Evolutionary conservation across 1,140 invertebrate genomes (phyloP).

Genomic region (Drosophila persimilis): DNA sequence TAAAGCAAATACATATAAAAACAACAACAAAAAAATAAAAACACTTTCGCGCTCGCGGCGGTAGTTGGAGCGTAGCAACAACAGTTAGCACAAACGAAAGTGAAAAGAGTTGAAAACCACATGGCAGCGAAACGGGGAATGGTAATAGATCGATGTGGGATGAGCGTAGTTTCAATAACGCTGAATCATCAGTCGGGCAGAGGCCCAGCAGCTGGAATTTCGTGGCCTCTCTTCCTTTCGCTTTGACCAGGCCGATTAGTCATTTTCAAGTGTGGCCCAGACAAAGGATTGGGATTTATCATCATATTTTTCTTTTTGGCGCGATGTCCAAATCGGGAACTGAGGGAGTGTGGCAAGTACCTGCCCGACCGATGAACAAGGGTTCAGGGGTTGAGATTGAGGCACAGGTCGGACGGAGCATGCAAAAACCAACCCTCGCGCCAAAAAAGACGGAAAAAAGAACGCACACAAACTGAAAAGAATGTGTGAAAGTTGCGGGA

Average conservation of each 20-base stretch:
- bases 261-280: slow-evolving; percentile 37
- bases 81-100: slow-evolving; percentile 55
- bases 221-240: slow-evolving; percentile 10
- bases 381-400: slow-evolving; percentile 45
- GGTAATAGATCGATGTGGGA: slow-evolving; percentile 21
- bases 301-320: slow-evolving; percentile 34
- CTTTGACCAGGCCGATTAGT: slow-evolving; percentile 49
- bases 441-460: slow-evolving; percentile 38
- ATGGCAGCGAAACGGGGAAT: slow-evolving; percentile 4
- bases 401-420: slow-evolving; percentile 40
- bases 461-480: slow-evolving; percentile 16
- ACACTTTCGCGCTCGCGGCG: slow-evolving; percentile 60
- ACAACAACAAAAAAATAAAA: slow-evolving; percentile 29
- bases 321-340: slow-evolving; percentile 37
- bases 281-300: slow-evolving; percentile 26
- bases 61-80: slow-evolving; percentile 55
- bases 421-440: slow-evolving; percentile 73
- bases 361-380: slow-evolving; percentile 36
- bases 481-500: slow-evolving; percentile 55
- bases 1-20: slow-evolving; percentile 10
- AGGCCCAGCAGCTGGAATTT: slow-evolving; percentile 49
- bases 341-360: slow-evolving; percentile 33
- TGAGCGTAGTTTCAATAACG: slow-evolving; percentile 28
- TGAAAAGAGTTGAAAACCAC: slow-evolving; percentile 65
- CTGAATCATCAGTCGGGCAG: slow-evolving; percentile 43